Percentiles rank a stretch among this genome's conserved stretches.
phyloP scores from a whole-genome alignment of 2,113 vertebrate species.

The Phyllostomus discolor region DNA sequence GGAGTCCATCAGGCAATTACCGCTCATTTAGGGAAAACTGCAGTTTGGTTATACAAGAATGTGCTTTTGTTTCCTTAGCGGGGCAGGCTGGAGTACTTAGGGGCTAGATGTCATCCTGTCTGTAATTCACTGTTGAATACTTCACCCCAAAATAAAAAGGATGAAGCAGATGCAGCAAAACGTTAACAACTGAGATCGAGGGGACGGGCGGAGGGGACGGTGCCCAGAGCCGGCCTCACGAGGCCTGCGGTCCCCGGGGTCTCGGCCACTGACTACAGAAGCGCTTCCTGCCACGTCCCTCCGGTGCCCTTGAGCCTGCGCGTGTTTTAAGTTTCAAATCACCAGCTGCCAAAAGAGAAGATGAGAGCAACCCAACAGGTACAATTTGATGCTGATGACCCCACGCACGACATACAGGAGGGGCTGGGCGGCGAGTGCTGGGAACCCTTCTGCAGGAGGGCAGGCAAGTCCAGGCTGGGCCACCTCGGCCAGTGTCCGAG shows the following conservation, averaged over 20 bases:
- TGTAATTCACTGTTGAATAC: background rate
- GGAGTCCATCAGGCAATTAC: background rate
- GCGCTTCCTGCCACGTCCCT: background rate
- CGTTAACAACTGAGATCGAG: background rate
- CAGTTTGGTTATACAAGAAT: background rate
- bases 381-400: background rate
- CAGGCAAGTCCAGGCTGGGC: background rate
- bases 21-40: background rate
- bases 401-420: background rate
- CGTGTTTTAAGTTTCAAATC: background rate
- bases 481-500: background rate
- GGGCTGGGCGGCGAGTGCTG: background rate
- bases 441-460: background rate
- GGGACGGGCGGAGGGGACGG: background rate
- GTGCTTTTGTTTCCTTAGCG: background rate
- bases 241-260: background rate
- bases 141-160: background rate
- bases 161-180: background rate
- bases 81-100: background rate
- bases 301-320: accelerated
- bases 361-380: background rate
- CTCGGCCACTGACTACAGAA: background rate
- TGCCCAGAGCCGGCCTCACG: accelerated
- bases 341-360: background rate
- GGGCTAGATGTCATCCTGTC: background rate